Percentiles rank a stretch among this genome's conserved stretches.
Evolutionary conservation across 1,140 invertebrate species (phyloP).

Genomic region (Drosophila mojavensis): DNA sequence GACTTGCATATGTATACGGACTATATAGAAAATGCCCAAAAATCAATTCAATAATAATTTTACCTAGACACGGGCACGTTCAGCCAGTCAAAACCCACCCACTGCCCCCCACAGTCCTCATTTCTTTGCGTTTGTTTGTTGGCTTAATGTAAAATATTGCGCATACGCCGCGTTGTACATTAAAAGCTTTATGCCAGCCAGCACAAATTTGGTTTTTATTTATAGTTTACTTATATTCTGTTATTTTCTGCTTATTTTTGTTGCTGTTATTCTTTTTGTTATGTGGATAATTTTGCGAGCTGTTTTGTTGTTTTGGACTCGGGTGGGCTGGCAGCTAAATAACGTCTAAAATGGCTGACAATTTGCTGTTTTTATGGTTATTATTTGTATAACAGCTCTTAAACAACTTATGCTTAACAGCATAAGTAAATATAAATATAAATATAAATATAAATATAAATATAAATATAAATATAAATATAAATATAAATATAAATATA

Average conservation of each 20-base stretch:
- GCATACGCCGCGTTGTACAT: constrained; percentile 72
- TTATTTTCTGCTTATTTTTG: not conserved
- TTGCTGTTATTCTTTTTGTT: not conserved
- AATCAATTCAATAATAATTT: constrained; percentile 52
- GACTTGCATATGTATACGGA: not conserved
- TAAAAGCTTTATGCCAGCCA: constrained; percentile 72
- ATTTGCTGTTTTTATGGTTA: constrained; percentile 39
- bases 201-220: constrained; percentile 65
- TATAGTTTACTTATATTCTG: constrained; percentile 45
- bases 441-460: no score
- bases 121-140: constrained; percentile 64
- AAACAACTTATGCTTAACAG: not conserved
- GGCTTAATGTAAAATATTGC: constrained; percentile 78
- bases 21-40: constrained; percentile 11
- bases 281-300: not conserved
- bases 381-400: not conserved
- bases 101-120: constrained; percentile 17
- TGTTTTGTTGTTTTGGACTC: constrained; percentile 21
- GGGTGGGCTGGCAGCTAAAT: constrained; percentile 1
- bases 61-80: constrained; percentile 31
- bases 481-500: no score
- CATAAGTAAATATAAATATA: no score
- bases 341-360: constrained; percentile 23
- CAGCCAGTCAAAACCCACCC: not conserved
- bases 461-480: no score